A percentile compares a stretch with the other conserved stretches of the same genome.
These are phyloP conservation scores for Paramacrobiotus metropolitanus DNA, from an alignment of 1,140 invertebrate species.

Conservation along the genomic window DNA sequence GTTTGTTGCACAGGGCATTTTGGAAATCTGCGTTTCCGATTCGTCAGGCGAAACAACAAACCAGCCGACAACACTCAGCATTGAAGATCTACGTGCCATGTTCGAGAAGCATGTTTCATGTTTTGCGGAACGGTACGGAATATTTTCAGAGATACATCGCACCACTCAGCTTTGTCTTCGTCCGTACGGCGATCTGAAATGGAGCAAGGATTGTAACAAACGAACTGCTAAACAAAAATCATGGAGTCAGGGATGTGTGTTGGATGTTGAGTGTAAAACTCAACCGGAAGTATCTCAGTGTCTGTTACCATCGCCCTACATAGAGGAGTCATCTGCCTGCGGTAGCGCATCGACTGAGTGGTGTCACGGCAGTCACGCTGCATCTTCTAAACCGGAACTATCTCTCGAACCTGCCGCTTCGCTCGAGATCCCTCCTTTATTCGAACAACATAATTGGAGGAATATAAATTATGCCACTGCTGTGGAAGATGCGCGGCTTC, in stretches of 20 bases:
- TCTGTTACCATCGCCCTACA: no score
- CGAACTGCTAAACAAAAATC: not conserved
- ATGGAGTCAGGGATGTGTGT: not conserved
- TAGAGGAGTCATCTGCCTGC: no score
- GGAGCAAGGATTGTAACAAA: not conserved
- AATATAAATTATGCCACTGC: no score
- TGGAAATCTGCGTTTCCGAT: not conserved
- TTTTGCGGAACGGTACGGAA: not conserved
- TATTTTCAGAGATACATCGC: conserved; percentile 1
- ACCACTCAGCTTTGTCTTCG: not conserved
- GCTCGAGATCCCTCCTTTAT: not conserved
- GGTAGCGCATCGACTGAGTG: no score
- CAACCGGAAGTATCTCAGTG: not conserved
- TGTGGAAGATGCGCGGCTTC: no score
- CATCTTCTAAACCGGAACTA: no score
- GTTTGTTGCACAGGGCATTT: not conserved
- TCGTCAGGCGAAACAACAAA: not conserved
- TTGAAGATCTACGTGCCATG: not conserved
- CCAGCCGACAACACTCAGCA: not conserved
- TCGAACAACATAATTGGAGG: no score
- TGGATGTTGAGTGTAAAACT: not conserved
- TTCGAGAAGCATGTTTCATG: not conserved
- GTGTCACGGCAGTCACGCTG: no score
- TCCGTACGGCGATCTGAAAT: not conserved
- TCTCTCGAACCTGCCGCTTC: not conserved